Conservation (phyloP, 2,888 invertebrate species). For the Brenthis hecate region DNA sequence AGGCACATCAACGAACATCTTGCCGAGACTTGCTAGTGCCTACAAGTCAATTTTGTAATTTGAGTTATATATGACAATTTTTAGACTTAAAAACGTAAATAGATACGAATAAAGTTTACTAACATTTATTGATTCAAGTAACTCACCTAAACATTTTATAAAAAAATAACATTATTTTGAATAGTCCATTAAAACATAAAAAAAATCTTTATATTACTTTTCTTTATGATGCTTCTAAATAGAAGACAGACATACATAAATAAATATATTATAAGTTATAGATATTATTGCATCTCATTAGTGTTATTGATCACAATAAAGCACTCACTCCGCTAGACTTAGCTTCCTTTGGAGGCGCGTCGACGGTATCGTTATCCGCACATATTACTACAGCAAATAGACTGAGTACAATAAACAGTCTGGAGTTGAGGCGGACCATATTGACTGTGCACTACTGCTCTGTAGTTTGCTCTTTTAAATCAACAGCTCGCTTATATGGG, state of each 20-base stretch:
- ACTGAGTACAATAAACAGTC: constrained; percentile 36
- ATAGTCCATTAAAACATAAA: too few species aligned
- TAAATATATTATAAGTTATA: too few species aligned
- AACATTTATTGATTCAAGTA: too few species aligned
- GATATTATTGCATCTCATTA: too few species aligned
- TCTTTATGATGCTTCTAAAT: too few species aligned
- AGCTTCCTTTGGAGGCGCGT: constrained; percentile 29
- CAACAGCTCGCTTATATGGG: constrained; percentile 16
- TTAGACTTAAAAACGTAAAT: neutral
- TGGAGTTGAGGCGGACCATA: constrained; percentile 38
- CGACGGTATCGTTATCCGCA: constrained; percentile 35
- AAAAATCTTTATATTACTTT: too few species aligned
- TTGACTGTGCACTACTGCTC: constrained; percentile 35
- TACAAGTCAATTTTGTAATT: constrained; percentile 37
- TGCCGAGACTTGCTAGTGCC: constrained; percentile 57
- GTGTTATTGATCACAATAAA: constrained; percentile 15
- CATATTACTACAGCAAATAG: constrained; percentile 38
- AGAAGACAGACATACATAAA: too few species aligned
- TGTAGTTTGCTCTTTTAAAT: constrained; percentile 36
- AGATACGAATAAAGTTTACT: too few species aligned
- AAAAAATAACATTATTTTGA: too few species aligned
- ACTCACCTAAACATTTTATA: too few species aligned
- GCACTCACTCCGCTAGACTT: constrained; percentile 48
- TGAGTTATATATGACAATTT: neutral
- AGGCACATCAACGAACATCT: constrained; percentile 60